Evolutionary conservation across 2,797 vertebrate species (phyloP), one percentile per base, ranked within the genome.

Genomic region (Argya squamiceps): DNA sequence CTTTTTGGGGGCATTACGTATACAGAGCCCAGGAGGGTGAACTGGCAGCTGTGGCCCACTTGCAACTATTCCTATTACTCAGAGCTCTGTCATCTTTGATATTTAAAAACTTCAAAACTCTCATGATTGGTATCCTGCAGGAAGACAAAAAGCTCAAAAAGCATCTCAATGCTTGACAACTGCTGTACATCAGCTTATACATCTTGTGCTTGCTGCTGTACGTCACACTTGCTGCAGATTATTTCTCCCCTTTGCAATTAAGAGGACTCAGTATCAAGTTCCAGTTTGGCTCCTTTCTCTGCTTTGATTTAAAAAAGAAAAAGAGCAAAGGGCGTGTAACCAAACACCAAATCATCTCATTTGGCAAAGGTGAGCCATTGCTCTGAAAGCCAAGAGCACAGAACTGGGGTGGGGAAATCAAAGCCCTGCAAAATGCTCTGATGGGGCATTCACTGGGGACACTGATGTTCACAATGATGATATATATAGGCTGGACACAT

Each of bases 31-130:
- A 22, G 50, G 56, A 79, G 37, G 50, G 0, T 2, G 60, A 67
- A 39, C 15, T n/a, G 49, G 44, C 89, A 85, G 78, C 91, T 94
- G 87, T 70, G 64, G 56, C 37, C 34, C 34, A 8, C 84, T 89
- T 91, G 47, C 81, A 92, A 53, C 70, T 64, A 34, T 93, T 84
- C 36, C 39, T 30, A 0, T 89, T 65, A 36, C 4, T 0, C 43
- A 78, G 36, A 81, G 47, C 58, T 88, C 43, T 90, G 73, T 71
- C 69, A 62, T 92, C 88, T 84, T 27, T 89, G 78, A 63, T 12
- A 32, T 89, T 69, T 73, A 15, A 78, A 88, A 79, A 75, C 73
- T 93, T 81, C 47, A 76, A 15, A 93, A 75, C 74, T 50, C 37
- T 41, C 3, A 1, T 2, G 6, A 39, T 47, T 75, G 76, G 43